Conservation (phyloP, 2,797 vertebrate species). For the Sorex maritimensis region DNA sequence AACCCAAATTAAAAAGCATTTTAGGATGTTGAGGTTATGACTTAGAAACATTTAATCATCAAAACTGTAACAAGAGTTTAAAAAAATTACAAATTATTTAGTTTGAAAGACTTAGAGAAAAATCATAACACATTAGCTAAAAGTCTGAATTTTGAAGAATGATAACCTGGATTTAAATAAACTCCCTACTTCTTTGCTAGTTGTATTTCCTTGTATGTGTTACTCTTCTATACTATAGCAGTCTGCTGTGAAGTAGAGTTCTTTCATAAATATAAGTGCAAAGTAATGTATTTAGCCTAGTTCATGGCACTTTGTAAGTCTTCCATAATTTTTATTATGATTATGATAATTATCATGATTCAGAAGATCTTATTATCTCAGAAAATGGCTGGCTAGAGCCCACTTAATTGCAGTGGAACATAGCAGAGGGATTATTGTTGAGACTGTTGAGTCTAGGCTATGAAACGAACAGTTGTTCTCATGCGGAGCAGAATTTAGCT, state of each 20-base stretch:
- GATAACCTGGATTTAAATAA: neutral
- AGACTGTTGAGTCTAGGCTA: neutral
- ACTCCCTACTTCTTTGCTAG: neutral
- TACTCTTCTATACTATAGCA: neutral
- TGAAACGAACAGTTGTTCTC: neutral
- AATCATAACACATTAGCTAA: neutral
- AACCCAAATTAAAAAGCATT: neutral
- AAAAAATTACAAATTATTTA: neutral
- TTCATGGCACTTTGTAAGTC: constrained; percentile 11
- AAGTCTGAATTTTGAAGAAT: neutral
- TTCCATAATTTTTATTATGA: constrained; percentile 36
- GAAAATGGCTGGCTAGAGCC: constrained; percentile 11
- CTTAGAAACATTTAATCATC: neutral
- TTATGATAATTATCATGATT: constrained; percentile 46
- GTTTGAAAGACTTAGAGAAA: neutral
- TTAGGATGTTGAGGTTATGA: neutral
- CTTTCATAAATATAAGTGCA: neutral
- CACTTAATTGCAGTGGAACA: constrained; percentile 15
- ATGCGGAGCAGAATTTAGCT: neutral
- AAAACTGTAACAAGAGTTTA: neutral
- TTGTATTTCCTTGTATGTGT: neutral
- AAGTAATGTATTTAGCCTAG: neutral
- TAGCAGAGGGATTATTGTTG: neutral
- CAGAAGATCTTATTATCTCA: constrained; percentile 29
- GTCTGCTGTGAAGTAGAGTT: constrained; percentile 29